phyloP scores from a whole-genome alignment of 2,888 invertebrate species.

The Alviniconcha strummeri region DNA sequence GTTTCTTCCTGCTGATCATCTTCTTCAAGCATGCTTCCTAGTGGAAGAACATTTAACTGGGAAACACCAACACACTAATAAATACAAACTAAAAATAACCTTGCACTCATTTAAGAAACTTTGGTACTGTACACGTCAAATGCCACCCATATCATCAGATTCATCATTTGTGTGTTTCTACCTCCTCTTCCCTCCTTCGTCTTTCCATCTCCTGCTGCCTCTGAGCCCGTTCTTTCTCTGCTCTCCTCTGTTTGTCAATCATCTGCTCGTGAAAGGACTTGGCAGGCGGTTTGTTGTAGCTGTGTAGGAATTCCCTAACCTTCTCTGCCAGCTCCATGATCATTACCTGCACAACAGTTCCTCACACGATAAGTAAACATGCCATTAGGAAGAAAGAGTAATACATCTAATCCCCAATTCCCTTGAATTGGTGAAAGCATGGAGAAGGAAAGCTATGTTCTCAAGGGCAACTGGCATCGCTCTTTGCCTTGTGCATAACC shows the following conservation, averaged over 20 bases:
- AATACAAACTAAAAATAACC: too few species aligned
- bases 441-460: neutral
- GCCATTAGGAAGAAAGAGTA: neutral
- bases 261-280: slow-evolving; percentile 94
- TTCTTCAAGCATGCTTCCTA: too few species aligned
- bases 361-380: slow-evolving; percentile 11
- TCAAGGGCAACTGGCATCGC: too few species aligned
- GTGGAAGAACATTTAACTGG: too few species aligned
- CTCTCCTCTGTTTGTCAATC: slow-evolving; percentile 81
- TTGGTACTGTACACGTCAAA: too few species aligned
- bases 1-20: too few species aligned
- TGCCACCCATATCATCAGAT: too few species aligned
- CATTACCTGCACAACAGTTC: slow-evolving; percentile 77
- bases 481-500: too few species aligned
- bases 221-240: slow-evolving; percentile 62
- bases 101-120: too few species aligned
- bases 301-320: slow-evolving; percentile 85
- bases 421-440: neutral
- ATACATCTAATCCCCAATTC: neutral
- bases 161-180: slow-evolving; percentile 54
- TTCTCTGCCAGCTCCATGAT: slow-evolving; percentile 88
- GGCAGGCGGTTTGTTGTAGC: slow-evolving; percentile 86
- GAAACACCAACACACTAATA: too few species aligned
- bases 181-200: slow-evolving; percentile 65
- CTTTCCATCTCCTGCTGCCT: slow-evolving; percentile 58